Evolutionary conservation across 2,797 vertebrate species (phyloP).

Genomic region (Amblyopsis hoosieri): DNA sequence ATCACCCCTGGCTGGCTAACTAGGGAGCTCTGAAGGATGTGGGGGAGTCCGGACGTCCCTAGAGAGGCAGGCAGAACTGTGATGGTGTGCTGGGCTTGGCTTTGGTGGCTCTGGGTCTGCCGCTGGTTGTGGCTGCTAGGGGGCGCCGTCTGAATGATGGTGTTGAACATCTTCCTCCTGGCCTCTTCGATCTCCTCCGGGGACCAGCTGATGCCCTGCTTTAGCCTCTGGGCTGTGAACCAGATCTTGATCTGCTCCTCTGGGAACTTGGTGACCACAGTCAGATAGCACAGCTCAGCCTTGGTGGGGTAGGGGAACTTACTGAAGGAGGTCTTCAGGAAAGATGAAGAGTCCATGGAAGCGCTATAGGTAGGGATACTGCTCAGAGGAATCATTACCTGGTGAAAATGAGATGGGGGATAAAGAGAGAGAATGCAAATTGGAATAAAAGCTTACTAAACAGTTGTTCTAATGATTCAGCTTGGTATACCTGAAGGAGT

Average conservation of each 20-base stretch:
- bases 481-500: neutral
- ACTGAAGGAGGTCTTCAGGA: conserved; percentile 95
- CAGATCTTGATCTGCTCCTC: conserved; percentile 99
- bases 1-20: conserved; percentile 90
- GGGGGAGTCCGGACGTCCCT: conserved; percentile 87
- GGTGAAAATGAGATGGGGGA: conserved; percentile 76
- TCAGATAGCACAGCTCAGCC: conserved; percentile 96
- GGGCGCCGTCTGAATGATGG: conserved; percentile 92
- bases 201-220: conserved; percentile 98
- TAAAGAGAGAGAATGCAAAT: neutral
- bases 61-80: conserved; percentile 90
- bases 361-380: conserved; percentile 97
- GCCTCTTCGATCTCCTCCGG: conserved; percentile 97
- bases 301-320: conserved; percentile 98
- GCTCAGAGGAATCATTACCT: conserved; percentile 98
- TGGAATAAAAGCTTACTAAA: neutral
- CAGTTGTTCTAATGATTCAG: neutral
- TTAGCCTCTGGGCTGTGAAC: conserved; percentile 97
- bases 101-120: conserved; percentile 80
- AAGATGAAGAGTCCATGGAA: conserved; percentile 96
- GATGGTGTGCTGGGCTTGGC: conserved; percentile 82
- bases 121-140: conserved; percentile 66
- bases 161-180: conserved; percentile 98
- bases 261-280: conserved; percentile 96
- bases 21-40: conserved; percentile 92